Evolutionary conservation across 2,113 vertebrate genomes (phyloP).

Genomic region (Podarcis raffonei): DNA sequence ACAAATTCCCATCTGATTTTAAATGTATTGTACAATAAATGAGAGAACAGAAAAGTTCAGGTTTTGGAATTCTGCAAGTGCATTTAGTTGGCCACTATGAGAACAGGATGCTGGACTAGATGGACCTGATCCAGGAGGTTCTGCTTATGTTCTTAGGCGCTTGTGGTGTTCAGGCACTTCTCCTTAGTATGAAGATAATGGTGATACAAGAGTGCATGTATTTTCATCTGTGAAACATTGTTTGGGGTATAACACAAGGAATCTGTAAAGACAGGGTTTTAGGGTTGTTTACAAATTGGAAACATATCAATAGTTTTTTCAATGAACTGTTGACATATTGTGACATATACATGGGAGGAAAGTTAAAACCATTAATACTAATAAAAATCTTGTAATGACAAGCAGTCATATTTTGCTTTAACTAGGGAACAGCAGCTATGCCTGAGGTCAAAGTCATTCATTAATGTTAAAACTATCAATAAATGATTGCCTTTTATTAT

Average conservation of each 20-base stretch:
- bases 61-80: too few species aligned
- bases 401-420: slow-evolving; percentile 12
- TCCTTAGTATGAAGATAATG: too few species aligned
- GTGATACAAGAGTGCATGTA: too few species aligned
- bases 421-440: slow-evolving; percentile 22
- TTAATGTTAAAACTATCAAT: slow-evolving; percentile 60
- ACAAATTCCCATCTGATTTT: too few species aligned
- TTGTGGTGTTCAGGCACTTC: too few species aligned
- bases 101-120: too few species aligned
- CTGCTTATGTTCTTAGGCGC: too few species aligned
- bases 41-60: too few species aligned
- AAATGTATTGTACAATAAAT: too few species aligned
- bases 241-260: background rate
- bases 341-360: background rate
- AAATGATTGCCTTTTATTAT: slow-evolving; percentile 66
- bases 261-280: background rate
- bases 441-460: slow-evolving; percentile 58
- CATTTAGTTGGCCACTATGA: too few species aligned
- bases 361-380: background rate
- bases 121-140: too few species aligned
- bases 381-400: background rate
- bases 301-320: background rate
- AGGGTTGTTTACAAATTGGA: background rate
- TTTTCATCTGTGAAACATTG: background rate
- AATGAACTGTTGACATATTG: background rate